Evolutionary conservation across 2,113 vertebrate species (phyloP).

Genomic region (Anolis sagrei): DNA sequence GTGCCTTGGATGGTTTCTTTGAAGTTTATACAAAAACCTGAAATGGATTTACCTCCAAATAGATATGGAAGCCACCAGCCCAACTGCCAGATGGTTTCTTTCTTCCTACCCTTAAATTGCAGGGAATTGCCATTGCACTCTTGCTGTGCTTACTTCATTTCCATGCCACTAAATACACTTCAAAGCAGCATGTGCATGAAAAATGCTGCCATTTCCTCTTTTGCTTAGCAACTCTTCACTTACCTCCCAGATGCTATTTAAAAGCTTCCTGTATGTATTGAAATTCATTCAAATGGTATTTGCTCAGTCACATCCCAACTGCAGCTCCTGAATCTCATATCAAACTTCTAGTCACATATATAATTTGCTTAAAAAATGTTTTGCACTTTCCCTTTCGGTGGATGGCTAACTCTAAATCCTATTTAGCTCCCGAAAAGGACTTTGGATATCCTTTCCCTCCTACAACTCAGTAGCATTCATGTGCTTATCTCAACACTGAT

Average conservation of each 20-base stretch:
- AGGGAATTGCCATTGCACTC: background rate
- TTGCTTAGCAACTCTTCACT: conserved; percentile 8
- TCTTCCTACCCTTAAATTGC: background rate
- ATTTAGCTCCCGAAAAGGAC: conserved; percentile 21
- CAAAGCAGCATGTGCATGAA: conserved; percentile 3
- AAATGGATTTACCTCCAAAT: too few species aligned
- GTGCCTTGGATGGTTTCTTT: too few species aligned
- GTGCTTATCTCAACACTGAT: conserved; percentile 27
- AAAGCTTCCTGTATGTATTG: conserved; percentile 13
- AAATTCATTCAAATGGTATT: conserved; percentile 43
- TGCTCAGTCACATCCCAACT: conserved; percentile 26
- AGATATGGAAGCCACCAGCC: too few species aligned
- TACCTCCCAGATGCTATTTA: conserved; percentile 15
- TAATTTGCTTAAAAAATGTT: conserved; percentile 16
- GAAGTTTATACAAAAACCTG: too few species aligned
- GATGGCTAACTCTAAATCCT: conserved; percentile 21
- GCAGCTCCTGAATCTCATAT: conserved; percentile 20
- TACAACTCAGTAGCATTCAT: conserved; percentile 29
- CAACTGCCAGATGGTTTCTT: background rate
- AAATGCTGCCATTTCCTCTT: background rate
- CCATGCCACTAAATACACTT: background rate
- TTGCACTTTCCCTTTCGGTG: background rate
- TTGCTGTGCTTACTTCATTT: background rate
- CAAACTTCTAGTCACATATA: conserved; percentile 11
- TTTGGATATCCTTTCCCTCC: conserved; percentile 30